A percentile compares a stretch with the other conserved stretches of the same genome.
Evolutionary conservation across 1,140 invertebrate genomes (phyloP).

Genomic region (Drosophila sturtevanti): DNA sequence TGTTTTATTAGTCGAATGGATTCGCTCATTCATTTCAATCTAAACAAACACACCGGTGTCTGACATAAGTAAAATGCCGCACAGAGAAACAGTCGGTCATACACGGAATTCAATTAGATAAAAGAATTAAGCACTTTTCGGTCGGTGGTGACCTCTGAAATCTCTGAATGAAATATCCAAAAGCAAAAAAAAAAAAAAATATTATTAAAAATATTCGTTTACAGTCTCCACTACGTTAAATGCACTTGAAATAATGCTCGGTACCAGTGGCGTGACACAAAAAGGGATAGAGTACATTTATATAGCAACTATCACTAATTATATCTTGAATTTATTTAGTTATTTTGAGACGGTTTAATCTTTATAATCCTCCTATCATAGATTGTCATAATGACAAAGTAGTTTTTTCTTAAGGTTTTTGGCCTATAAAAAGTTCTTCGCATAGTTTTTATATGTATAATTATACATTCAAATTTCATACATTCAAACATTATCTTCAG

Average conservation of each 20-base stretch:
- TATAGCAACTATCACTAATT: background rate
- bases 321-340: background rate
- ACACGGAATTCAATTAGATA: conserved; percentile 1
- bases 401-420: background rate
- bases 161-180: conserved; percentile 29
- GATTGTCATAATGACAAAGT: background rate
- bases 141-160: conserved; percentile 39
- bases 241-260: conserved; percentile 19
- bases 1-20: conserved; percentile 72
- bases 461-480: too few species aligned
- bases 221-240: background rate
- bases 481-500: too few species aligned
- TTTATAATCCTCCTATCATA: background rate
- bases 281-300: background rate
- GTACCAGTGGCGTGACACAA: background rate
- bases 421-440: background rate
- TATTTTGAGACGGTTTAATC: background rate
- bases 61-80: conserved; percentile 15
- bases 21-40: conserved; percentile 65
- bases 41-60: conserved; percentile 49
- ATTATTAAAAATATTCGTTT: background rate
- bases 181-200: background rate
- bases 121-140: conserved; percentile 9
- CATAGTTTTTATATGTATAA: background rate
- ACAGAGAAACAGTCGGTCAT: conserved; percentile 28